These are phyloP conservation scores for Mastomys natalensis DNA, from an alignment of 2,113 vertebrate species.

Conservation along the genomic window DNA sequence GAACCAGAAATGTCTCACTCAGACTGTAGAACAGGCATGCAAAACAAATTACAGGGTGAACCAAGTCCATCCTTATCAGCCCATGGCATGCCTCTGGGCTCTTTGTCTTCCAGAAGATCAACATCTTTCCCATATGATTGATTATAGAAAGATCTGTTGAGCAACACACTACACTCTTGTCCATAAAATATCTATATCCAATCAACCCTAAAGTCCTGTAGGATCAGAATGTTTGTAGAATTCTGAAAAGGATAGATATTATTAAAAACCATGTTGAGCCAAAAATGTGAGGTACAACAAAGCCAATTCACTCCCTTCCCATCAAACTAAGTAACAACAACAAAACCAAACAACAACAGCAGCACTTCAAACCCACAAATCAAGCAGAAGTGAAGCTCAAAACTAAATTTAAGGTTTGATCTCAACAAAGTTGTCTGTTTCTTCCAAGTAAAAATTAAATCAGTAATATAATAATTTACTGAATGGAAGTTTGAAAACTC, in stretches of 20 bases:
- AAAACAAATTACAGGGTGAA: background rate
- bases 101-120: background rate
- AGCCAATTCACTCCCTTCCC: background rate
- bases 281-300: background rate
- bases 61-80: background rate
- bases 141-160: background rate
- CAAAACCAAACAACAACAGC: too few species aligned
- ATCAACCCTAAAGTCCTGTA: background rate
- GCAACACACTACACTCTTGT: background rate
- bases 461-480: background rate
- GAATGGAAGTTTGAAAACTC: background rate
- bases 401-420: background rate
- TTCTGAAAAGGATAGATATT: background rate
- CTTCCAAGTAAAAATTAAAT: background rate
- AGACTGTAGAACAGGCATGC: background rate
- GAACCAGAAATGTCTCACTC: too few species aligned
- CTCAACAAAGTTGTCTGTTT: background rate
- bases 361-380: background rate
- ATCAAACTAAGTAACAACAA: background rate
- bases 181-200: background rate
- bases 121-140: background rate
- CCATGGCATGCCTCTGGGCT: too few species aligned
- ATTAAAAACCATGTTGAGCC: background rate
- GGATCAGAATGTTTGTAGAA: background rate
- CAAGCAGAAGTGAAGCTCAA: background rate